Evolutionary conservation across 2,113 vertebrate genomes (phyloP), one percentile per base, ranked within the genome.

Genomic region (Axis porcinus): DNA sequence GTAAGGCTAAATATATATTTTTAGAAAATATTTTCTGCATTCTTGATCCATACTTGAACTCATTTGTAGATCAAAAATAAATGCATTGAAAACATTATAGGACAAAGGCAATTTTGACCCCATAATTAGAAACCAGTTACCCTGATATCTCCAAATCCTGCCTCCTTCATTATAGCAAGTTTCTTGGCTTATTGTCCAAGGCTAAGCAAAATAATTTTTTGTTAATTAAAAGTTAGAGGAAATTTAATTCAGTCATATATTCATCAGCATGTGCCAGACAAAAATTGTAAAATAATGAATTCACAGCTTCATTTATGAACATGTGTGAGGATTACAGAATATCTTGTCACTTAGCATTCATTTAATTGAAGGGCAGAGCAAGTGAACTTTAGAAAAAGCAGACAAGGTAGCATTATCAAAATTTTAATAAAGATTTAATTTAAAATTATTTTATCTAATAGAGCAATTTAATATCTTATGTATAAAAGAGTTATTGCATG

Each of bases 361-460:
- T 30, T 70, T 55, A 78, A 95, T 36, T 57, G 58, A 89, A 95
- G 30, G 43, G 3, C 28, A 95, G 89, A 76, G 1, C 3, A 25
- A 52, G 36, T 97, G 60, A 78, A 91, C 52, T 70, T 95, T 57
- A 78, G 11, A 79, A 36, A 88, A 97, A 76, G 83, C 2, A 92
- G 57, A 36, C 9, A 83, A 86, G 13, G 16, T 76, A 45, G 7
- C 16, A 58, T 47, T 91, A 14, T 70, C 11, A 92, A 91, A 88
- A 9, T 28, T 45, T 83, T 93, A 89, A 82, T 67, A 67, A 81
- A 96, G 84, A 30, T n/a, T 43, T 57, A 43, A 43, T 70, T 97
- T 94, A 40, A 67, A 95, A 96, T 78, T 62, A 40, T 76, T 92
- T 60, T 94, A 33, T 50, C 52, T 97, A 89, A 45, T 74, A 92